Evolutionary conservation across 1,140 invertebrate species (phyloP).

Genomic region (Meteorus sp.): DNA sequence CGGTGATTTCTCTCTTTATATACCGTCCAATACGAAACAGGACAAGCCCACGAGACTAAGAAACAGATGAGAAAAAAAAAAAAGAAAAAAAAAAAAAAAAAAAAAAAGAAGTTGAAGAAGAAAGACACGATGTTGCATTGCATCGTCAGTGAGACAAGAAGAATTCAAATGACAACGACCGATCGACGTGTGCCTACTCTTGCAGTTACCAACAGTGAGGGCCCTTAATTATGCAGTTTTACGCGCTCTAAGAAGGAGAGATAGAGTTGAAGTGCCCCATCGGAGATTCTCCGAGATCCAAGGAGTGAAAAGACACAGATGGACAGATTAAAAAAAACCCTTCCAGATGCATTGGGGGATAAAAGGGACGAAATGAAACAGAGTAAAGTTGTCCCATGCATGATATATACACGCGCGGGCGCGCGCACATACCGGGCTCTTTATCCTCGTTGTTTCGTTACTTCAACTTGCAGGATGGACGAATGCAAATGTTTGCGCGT

Average conservation of each 20-base stretch:
- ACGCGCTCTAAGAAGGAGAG: constrained; percentile 30
- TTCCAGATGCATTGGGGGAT: constrained; percentile 11
- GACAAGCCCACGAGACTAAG: constrained; percentile 5
- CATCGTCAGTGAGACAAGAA: background rate
- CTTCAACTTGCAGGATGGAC: constrained; percentile 19
- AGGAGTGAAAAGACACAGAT: constrained; percentile 9
- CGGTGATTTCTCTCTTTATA: too few species aligned
- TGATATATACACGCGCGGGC: background rate
- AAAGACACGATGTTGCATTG: background rate
- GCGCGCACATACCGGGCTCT: too few species aligned
- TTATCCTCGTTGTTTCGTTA: too few species aligned
- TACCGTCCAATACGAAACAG: background rate
- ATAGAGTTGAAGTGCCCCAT: constrained; percentile 7
- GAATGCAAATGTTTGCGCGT: constrained; percentile 14
- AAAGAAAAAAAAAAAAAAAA: background rate
- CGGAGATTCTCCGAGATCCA: constrained; percentile 4
- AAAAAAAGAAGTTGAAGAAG: background rate
- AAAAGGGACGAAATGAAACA: constrained; percentile 11
- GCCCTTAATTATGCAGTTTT: constrained; percentile 55
- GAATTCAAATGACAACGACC: constrained; percentile 20
- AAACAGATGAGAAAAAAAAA: background rate
- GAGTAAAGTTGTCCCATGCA: too few species aligned
- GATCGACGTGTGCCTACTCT: constrained; percentile 29
- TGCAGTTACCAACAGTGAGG: constrained; percentile 30
- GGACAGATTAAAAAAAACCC: constrained; percentile 11